phyloP scores from a whole-genome alignment of 2,113 vertebrate species.

The Campylomormyrus numenius region DNA sequence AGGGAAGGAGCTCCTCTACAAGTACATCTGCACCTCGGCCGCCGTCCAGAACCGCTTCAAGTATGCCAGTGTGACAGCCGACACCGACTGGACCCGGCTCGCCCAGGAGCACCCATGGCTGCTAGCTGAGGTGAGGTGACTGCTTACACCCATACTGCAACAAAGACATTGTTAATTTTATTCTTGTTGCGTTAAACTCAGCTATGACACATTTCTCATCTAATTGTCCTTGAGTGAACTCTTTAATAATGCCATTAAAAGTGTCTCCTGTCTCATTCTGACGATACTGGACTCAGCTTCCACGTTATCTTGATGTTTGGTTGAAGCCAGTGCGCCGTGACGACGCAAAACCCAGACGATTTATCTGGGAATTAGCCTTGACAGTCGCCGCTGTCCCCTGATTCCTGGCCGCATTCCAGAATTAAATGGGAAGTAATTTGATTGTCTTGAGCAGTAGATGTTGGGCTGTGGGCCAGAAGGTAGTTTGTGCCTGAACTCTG shows the following conservation, averaged over 20 bases:
- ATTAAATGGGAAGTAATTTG: conserved; percentile 13
- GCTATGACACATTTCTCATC: neutral
- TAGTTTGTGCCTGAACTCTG: neutral
- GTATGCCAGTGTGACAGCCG: conserved; percentile 72
- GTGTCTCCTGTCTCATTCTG: neutral
- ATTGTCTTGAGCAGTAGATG: neutral
- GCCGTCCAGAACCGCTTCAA: conserved; percentile 91
- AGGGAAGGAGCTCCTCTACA: conserved; percentile 89
- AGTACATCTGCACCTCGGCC: conserved; percentile 76
- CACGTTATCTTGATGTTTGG: neutral
- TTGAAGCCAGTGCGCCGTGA: neutral
- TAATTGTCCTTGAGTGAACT: neutral
- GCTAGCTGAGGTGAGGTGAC: conserved; percentile 69
- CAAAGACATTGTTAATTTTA: neutral
- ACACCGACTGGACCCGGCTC: conserved; percentile 81
- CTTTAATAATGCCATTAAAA: neutral
- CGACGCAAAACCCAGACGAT: neutral
- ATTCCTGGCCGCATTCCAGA: neutral
- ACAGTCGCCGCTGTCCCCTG: neutral
- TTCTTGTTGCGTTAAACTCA: neutral
- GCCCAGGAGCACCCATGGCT: conserved; percentile 90
- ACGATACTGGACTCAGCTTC: neutral
- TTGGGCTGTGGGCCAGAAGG: neutral
- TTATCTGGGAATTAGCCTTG: conserved; percentile 1
- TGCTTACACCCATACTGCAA: neutral